Conservation (phyloP, 2,888 invertebrate genomes). For the Baccha elongata region DNA sequence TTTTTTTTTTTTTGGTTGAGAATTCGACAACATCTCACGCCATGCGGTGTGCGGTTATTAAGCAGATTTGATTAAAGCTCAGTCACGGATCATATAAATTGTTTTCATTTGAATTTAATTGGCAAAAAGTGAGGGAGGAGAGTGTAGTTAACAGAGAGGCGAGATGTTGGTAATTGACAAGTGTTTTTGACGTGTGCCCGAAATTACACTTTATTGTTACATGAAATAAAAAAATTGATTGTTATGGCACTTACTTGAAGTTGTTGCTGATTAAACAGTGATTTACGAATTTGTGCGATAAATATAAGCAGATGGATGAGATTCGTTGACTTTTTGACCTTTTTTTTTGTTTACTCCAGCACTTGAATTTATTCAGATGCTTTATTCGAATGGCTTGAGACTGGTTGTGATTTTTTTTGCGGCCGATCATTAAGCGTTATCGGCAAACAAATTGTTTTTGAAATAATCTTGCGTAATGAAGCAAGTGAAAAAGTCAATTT, state of each 20-base stretch:
- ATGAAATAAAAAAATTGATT: conserved; percentile 40
- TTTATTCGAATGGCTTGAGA: neutral
- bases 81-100: conserved; percentile 60
- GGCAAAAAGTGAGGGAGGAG: conserved; percentile 24
- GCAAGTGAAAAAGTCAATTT: conserved; percentile 33
- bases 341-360: conserved; percentile 21
- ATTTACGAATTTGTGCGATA: conserved; percentile 41
- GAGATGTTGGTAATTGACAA: conserved; percentile 59
- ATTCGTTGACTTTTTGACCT: conserved; percentile 49
- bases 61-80: conserved; percentile 64
- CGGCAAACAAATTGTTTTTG: conserved; percentile 45
- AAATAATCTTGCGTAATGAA: conserved; percentile 48
- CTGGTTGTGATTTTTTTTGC: conserved; percentile 13
- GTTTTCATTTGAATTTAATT: conserved; percentile 72
- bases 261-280: conserved; percentile 18
- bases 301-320: conserved; percentile 26
- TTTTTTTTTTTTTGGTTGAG: neutral
- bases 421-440: conserved; percentile 32
- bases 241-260: conserved; percentile 34
- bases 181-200: conserved; percentile 69
- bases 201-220: conserved; percentile 58
- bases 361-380: conserved; percentile 9
- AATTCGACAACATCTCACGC: neutral
- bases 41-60: conserved; percentile 41
- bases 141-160: neutral